Percentiles rank a stretch among this genome's conserved stretches.
Conservation (phyloP, 2,888 invertebrate species). For the Danaus chrysippus region DNA sequence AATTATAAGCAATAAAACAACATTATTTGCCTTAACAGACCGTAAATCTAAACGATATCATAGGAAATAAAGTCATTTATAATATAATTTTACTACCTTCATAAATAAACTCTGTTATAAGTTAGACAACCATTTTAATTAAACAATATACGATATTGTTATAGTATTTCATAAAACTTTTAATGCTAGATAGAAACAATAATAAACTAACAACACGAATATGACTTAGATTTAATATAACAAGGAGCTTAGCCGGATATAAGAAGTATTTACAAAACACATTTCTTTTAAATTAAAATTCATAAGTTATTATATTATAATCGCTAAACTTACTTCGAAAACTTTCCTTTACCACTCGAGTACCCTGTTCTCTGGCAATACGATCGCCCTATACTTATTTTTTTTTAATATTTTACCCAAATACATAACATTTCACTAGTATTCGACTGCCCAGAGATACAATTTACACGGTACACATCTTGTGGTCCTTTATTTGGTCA, state of each 20-base stretch:
- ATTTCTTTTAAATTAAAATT: neutral
- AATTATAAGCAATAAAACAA: neutral
- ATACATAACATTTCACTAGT: too few species aligned
- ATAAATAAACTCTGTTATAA: too few species aligned
- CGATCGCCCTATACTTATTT: slow-evolving; percentile 22
- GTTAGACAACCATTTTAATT: too few species aligned
- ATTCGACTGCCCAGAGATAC: too few species aligned
- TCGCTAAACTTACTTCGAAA: slow-evolving; percentile 5
- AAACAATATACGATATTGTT: too few species aligned
- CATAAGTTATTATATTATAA: slow-evolving; percentile 11
- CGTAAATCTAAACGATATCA: neutral
- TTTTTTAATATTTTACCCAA: too few species aligned
- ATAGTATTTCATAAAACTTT: too few species aligned
- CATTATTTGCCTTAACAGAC: neutral
- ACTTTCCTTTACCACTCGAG: slow-evolving; percentile 15
- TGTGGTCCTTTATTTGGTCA: slow-evolving; percentile 4
- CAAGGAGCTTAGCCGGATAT: neutral
- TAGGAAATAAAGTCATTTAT: neutral
- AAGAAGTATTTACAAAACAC: neutral
- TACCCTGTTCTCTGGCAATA: slow-evolving; percentile 30
- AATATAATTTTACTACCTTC: neutral
- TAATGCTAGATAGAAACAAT: neutral
- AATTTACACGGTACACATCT: neutral
- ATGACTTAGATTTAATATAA: neutral
- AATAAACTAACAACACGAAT: neutral